Evolutionary conservation across 2,113 vertebrate species (phyloP), one percentile per base, ranked within the genome.

Genomic region (Bambusicola thoracicus): DNA sequence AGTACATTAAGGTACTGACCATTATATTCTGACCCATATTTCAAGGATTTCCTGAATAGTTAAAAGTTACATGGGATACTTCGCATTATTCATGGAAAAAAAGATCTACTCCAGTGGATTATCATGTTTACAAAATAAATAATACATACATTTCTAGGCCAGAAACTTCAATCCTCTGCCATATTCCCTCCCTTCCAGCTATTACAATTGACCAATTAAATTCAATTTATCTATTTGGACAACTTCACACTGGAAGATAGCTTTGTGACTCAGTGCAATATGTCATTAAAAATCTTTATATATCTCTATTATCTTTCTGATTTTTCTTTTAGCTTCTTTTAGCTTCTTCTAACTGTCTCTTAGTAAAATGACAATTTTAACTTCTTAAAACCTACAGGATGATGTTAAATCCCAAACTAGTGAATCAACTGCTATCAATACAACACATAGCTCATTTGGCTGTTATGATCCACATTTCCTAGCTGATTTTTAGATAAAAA

Each of bases 401-500:
- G 76, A 80, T 36, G 30, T 36, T 73, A 74, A 87, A 78, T 34
- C 61, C 25, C 70, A 77, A 76, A 53, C 24, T 66, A 80, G 55
- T 24, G 24, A 82, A 79, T 73, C 55, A 87, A 49, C 49, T n/a
- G 48, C 67, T 80, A 66, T 10, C 49, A 87, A 77, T 43, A 89
- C 2, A 92, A 89, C 38, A 80, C 17, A 76, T 20, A 85, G 32
- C 56, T 85, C 59, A 85, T 65, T 87, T 84, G 58, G 81, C 67
- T 87, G 59, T 63, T 87, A 81, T 3, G 63, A 94, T 79, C 78
- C 81, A 82, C 0, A 29, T 87, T 80, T 93, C 78, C 76, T 79
- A 56, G 72, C 56, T 0, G 29, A 94, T 88, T 92, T 91, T 91
- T 72, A 95, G 94, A 96, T 88, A 94, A 95, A 95, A 89, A 58